phyloP scores from a whole-genome alignment of 2,113 vertebrate genomes.

The Nerophis ophidion region DNA sequence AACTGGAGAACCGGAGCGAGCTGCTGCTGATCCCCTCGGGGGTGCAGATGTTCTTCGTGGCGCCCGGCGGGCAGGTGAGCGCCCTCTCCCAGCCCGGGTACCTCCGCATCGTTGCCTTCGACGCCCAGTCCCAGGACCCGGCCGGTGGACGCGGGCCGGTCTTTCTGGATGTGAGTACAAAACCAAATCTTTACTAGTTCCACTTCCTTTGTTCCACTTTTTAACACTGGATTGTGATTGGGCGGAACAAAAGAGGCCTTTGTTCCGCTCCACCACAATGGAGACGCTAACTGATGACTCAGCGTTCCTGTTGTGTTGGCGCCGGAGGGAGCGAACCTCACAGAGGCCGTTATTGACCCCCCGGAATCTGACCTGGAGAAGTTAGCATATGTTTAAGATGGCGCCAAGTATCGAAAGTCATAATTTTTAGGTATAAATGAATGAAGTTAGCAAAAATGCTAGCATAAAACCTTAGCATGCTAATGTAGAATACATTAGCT shows the following conservation, averaged over 20 bases:
- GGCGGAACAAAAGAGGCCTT: conserved; percentile 11
- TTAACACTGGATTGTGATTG: no score
- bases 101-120: conserved; percentile 80
- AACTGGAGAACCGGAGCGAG: conserved; percentile 63
- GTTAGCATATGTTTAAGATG: no score
- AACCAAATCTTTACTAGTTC: neutral
- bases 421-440: no score
- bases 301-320: conserved; percentile 57
- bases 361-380: no score
- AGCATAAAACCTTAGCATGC: no score
- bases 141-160: conserved; percentile 69
- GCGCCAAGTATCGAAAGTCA: no score
- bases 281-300: conserved; percentile 56
- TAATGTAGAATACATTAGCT: no score
- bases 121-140: conserved; percentile 56
- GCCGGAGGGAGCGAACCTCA: conserved; percentile 22
- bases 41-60: conserved; percentile 93
- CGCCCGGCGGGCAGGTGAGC: conserved; percentile 84
- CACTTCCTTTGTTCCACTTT: neutral
- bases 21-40: conserved; percentile 83
- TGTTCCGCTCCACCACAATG: conserved; percentile 54
- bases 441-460: no score
- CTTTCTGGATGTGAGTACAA: conserved; percentile 82
- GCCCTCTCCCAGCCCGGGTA: conserved; percentile 86
- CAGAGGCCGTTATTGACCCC: conserved; percentile 16